Percentiles rank a stretch among this genome's conserved stretches.
Conservation (phyloP, 2,113 vertebrate genomes). For the Dolichotis patagonum region DNA sequence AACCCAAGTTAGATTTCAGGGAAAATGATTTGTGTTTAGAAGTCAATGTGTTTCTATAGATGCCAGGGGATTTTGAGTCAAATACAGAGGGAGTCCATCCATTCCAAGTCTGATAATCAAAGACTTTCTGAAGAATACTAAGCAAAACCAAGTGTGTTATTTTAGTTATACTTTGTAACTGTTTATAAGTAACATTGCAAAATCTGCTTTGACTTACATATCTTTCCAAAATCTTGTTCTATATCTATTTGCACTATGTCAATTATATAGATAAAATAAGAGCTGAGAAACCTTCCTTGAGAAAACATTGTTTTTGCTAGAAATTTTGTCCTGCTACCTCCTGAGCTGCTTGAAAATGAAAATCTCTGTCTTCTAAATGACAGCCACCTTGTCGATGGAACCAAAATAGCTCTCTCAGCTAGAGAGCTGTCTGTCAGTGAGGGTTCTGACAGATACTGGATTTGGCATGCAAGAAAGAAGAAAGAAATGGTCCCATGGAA, state of each 20-base stretch:
- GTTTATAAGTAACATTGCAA: slow-evolving; percentile 57
- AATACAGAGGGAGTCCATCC: neutral
- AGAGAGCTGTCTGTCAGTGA: slow-evolving; percentile 73
- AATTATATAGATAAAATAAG: slow-evolving; percentile 59
- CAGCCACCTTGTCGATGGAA: slow-evolving; percentile 77
- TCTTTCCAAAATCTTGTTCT: slow-evolving; percentile 42
- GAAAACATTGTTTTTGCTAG: slow-evolving; percentile 62
- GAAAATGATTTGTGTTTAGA: slow-evolving; percentile 29
- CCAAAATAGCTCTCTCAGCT: slow-evolving; percentile 80
- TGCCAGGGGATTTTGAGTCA: slow-evolving; percentile 13
- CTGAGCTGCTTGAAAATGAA: slow-evolving; percentile 69
- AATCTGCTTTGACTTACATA: slow-evolving; percentile 40
- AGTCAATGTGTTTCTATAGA: slow-evolving; percentile 34
- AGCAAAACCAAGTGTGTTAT: slow-evolving; percentile 23
- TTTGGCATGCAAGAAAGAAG: slow-evolving; percentile 55
- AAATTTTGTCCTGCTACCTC: slow-evolving; percentile 65
- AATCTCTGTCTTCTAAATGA: slow-evolving; percentile 75
- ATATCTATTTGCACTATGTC: slow-evolving; percentile 62
- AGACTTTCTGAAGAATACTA: slow-evolving; percentile 47
- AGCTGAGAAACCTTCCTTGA: slow-evolving; percentile 32
- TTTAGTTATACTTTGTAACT: slow-evolving; percentile 51
- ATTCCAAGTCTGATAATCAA: neutral
- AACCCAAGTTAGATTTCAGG: neutral
- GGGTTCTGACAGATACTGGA: slow-evolving; percentile 67
- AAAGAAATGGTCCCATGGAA: slow-evolving; percentile 33